Evolutionary conservation across 1,140 invertebrate genomes (phyloP), one percentile per base, ranked within the genome.

Genomic region (Argopecten irradians): DNA sequence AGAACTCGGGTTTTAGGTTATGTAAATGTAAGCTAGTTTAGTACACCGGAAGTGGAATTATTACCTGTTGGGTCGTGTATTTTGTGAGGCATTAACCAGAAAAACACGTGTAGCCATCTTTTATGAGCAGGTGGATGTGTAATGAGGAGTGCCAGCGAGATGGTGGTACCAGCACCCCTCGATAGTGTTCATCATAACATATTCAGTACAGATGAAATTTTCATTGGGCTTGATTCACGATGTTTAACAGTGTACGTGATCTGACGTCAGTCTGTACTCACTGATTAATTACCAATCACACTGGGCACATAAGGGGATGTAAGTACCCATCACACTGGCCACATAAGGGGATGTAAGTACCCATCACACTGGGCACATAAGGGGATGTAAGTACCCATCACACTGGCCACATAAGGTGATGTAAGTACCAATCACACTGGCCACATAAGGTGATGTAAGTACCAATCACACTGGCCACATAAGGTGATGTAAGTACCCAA

Each of bases 121-220:
- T 71, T 71, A 71, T 71, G 55, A 71, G 55, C 55, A 71, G 55
- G 55, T 71, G 55, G 55, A 71, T 71, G 22, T 71, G 55, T 28
- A 71, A 71, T 71, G 55, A 28, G 55, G 55, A 71, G 8, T 71
- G 55, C 55, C 55, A 71, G 55, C 55, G 5, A 71, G 55, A 71
- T 71, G n/a, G 22, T 11, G 55, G 28, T 71, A 71, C 55, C 1
- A 11, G n/a, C 22, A 71, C n/a, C 55, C n/a, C 55, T n/a, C 28
- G 55, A 71, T 71, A 71, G n/a, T n/a, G 55, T 71, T 71, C 55
- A 71, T 71, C 55, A 71, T 71, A 71, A 71, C 55, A 71, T 71
- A 71, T 71, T 71, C 55, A 71, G n/a, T 71, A 71, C 55, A 71
- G 55, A 71, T 71, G 55, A n/a, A 28, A 1, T 71, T 71, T 71